Evolutionary conservation across 2,113 vertebrate species (phyloP).

Genomic region (Sphyrna mokarran): DNA sequence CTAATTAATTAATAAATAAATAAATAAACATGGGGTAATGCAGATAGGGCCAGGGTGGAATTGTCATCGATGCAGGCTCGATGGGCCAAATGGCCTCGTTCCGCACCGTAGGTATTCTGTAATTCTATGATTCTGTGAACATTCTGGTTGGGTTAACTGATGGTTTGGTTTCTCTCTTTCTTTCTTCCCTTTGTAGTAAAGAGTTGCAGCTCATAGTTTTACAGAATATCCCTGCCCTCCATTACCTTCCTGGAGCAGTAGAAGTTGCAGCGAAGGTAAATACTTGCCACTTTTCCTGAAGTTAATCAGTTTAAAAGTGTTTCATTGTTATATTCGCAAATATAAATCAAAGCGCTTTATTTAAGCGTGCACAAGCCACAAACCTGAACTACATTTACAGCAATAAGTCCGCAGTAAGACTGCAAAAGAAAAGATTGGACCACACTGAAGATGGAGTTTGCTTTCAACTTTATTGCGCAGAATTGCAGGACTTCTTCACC

Average conservation of each 20-base stretch:
- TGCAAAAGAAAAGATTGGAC: neutral
- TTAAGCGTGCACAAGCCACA: neutral
- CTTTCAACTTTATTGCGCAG: neutral
- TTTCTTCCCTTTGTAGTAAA: conserved; percentile 52
- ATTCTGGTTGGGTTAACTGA: neutral
- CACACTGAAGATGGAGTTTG: neutral
- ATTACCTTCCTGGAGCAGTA: neutral
- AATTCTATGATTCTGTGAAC: too few relatives aligned
- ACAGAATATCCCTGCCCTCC: conserved; percentile 57
- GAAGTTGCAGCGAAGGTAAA: neutral
- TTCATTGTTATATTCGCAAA: too few relatives aligned
- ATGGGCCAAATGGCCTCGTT: too few relatives aligned
- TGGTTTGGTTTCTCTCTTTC: neutral
- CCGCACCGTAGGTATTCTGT: too few relatives aligned
- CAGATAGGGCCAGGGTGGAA: too few relatives aligned
- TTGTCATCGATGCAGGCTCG: too few relatives aligned
- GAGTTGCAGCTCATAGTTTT: conserved; percentile 60
- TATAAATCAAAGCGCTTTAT: neutral
- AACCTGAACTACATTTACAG: neutral
- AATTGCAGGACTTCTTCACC: neutral
- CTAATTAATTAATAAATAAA: too few relatives aligned
- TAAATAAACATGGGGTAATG: too few relatives aligned
- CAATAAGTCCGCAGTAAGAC: neutral
- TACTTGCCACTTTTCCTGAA: neutral
- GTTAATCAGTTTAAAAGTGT: neutral